Base-by-base conservation (phyloP, 2,113 vertebrate genomes). In the Coreoperca whiteheadi region DNA sequence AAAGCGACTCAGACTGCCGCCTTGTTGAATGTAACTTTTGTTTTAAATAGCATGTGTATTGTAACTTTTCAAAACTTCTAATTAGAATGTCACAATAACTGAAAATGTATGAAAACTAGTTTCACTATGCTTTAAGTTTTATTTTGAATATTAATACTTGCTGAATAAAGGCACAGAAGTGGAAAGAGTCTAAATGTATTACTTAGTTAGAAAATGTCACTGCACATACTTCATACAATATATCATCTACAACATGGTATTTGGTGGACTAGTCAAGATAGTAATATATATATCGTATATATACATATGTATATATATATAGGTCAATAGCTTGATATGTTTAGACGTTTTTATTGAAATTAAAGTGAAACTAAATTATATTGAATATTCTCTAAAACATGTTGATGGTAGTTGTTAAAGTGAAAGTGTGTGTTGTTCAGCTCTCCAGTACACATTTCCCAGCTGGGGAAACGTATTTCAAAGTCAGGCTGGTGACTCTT, bases 401-500 rank as follows among this genome's bases (percentile, higher is more conserved):
- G 21, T 20, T 34, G 1, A 79, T 18, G 23, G n/a, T 37, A 25
- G 30, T 10, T 23, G 4, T n/a, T 59, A 30, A 37, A 46, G 9
- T 54, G 32, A 54, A 54, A 41, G 34, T 39, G 46, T 25, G 53
- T n/a, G 34, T 37, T 75, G 46, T 64, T 65, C 46, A 65, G n/a
- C 46, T 41, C 32, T 76, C 32, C 60, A 39, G 46, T 65, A 6
- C n/a, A 41, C 34, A 54, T 30, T 77, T 66, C n/a, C 53, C 11
- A 54, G 25, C 39, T 30, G 23, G 28, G 16, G 18, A 70, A 25
- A 56, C 32, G 61, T 4, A 63, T 41, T 70, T 64, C 57, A 48
- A 51, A 74, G 30, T 75, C 69, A 74, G 16, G 23, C 63, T 54
- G 37, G n/a, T 25, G 21, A 50, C 56, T 28, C 30, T 59, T 68